Conservation (phyloP, 2,888 invertebrate species). For the Eugnorisma glareosa region DNA sequence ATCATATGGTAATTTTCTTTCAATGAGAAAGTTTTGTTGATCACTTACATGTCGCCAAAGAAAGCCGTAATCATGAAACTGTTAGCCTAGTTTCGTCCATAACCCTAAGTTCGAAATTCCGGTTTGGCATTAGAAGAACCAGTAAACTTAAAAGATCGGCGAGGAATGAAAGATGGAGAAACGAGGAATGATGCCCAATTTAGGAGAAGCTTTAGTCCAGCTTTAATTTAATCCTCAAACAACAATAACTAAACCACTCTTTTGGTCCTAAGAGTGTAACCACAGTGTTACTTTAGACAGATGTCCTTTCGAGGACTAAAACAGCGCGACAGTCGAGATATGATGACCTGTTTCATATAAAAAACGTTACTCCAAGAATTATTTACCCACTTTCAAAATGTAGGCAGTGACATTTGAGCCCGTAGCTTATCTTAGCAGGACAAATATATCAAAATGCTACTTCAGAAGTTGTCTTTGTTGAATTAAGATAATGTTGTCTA, state of each 20-base stretch:
- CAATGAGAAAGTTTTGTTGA: neutral
- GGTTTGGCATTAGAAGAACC: neutral
- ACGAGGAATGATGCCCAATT: neutral
- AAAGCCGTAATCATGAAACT: neutral
- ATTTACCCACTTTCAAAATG: slow-evolving; percentile 55
- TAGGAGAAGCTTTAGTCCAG: neutral
- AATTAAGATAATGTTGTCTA: slow-evolving; percentile 78
- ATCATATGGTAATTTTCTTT: neutral
- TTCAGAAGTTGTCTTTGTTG: slow-evolving; percentile 83
- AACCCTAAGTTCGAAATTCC: neutral
- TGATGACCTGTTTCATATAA: slow-evolving; percentile 34
- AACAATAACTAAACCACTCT: neutral
- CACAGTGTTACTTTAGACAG: neutral
- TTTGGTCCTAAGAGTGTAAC: neutral
- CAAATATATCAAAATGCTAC: slow-evolving; percentile 84
- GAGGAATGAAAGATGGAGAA: too few relatives aligned
- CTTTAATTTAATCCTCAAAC: neutral
- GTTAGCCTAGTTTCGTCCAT: too few relatives aligned
- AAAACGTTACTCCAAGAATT: slow-evolving; percentile 42
- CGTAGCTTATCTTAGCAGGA: slow-evolving; percentile 77
- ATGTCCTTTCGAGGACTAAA: neutral
- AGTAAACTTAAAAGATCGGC: neutral
- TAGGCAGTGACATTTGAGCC: slow-evolving; percentile 35
- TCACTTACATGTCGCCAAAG: neutral
- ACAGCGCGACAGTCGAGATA: slow-evolving; percentile 5